Base-by-base conservation (phyloP, 2,113 vertebrate species). In the Lutjanus erythropterus region DNA sequence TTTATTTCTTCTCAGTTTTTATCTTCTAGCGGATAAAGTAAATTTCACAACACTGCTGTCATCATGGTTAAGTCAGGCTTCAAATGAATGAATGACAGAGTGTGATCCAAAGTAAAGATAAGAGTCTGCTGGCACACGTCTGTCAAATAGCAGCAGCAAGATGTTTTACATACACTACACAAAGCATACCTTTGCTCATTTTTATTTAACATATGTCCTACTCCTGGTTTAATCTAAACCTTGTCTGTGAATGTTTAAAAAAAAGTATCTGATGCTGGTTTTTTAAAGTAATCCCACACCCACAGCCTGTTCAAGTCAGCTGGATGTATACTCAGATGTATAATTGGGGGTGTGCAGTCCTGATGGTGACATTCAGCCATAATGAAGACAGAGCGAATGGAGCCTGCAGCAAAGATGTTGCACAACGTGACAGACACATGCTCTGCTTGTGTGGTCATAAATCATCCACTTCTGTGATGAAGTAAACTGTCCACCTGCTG, bases 51-150 rank as follows among this genome's bases (percentile, higher is more conserved):
- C 2, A 18, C 8, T 49, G 33, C n/a, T 41, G 15, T 67, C 44
- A 3, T 27, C 18, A 18, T 27, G 7, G 35, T 77, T 46, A 2
- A 35, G 37, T 58, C 65, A 46, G 10, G 41, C 58, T 18, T 53
- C 15, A 37, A 11, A 33, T 68, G n/a, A 42, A 18, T 73, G 25
- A 70, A 68, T 66, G 68, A 61, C 41, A n/a, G 42, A 71, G 25
- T 39, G 8, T 31, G 69, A 85, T 75, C 3, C 11, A 15, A 6
- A 49, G 49, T 66, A 29, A 55, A 75, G 46, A 87, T 83, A 70
- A 79, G 25, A 14, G 1, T 55, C 16, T 66, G 21, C 31, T 78
- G 39, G 21, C 41, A 31, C 11, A 14, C 35, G 33, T 61, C 27
- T 71, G 68, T 71, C 65, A 81, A 75, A 49, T 47, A 71, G 6